Base-by-base conservation (phyloP, 2,888 invertebrate genomes). In the Caenorhabditis afra region DNA sequence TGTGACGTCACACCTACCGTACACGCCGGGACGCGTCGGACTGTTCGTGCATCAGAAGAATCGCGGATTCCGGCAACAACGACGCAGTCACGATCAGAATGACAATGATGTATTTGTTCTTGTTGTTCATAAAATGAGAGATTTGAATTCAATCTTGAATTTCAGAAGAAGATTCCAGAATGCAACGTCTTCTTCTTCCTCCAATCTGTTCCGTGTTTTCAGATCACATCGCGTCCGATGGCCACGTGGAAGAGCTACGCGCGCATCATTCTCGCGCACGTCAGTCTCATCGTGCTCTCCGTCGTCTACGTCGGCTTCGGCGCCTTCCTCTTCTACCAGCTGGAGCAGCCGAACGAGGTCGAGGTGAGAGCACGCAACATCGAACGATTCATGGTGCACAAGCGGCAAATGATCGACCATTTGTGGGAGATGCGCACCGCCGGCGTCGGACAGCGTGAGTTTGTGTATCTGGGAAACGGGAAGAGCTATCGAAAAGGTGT, bases 261-360 rank as follows among this genome's bases (percentile, higher is more conserved):
- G 0, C 79, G 88, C 2, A 89, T 89, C 41, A 86, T 90, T 58
- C 81, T 90, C 14, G 90, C 90, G 10, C 90, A 90, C 79, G 83
- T 90, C 55, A 90, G 90, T 23, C 84, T 90, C 53, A 88, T 90
- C 44, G 79, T 90, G 23, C 82, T 90, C 20, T 90, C 90, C 5
- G 73, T 87, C 49, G 55, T 85, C 45, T 90, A 90, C 81, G 85
- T 90, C 7, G 78, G 87, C 50, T 87, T 87, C 47, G 90, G 90
- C 37, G 90, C 90, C 3, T 74, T 87, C 41, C 84, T 87, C 4
- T 90, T 90, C 76, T 90, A 90, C 75, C 83, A 87, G 53, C 58
- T 90, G 78, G 90, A 90, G 77, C 71, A 83, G 29, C 89, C 90
- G 16, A 82, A 90, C 68, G 90, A 90, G 79, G 81, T 90, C n/a